A percentile compares a stretch with the other conserved stretches of the same genome.
Evolutionary conservation across 2,113 vertebrate species (phyloP).

Genomic region (Climacteris rufus): DNA sequence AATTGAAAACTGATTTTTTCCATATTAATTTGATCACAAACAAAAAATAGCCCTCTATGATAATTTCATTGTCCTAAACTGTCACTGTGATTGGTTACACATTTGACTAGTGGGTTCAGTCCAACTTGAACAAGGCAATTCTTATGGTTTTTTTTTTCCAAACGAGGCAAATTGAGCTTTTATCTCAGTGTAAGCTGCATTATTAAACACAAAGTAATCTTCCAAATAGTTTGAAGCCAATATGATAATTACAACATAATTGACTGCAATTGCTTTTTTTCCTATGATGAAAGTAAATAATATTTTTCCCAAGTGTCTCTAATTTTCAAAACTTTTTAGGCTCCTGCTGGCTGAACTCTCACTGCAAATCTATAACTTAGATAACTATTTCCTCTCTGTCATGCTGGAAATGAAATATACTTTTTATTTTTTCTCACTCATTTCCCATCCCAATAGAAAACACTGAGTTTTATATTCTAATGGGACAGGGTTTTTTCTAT

Average conservation of each 20-base stretch:
- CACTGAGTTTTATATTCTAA: not conserved
- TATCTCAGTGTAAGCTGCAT: not conserved
- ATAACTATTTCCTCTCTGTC: not conserved
- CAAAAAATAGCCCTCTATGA: not conserved
- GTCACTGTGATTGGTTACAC: not conserved
- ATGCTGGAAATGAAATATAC: not conserved
- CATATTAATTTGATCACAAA: not conserved
- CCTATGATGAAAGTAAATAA: not conserved
- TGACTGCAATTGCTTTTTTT: slow-evolving; percentile 9
- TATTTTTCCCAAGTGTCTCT: not conserved
- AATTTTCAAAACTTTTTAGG: not conserved
- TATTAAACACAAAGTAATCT: slow-evolving; percentile 38
- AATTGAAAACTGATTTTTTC: slow-evolving; percentile 14
- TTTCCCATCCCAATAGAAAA: not conserved
- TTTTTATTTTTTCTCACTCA: not conserved
- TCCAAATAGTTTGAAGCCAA: not conserved
- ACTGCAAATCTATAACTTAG: not conserved
- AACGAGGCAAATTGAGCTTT: slow-evolving; percentile 21
- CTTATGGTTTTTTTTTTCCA: slow-evolving; percentile 23
- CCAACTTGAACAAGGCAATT: not conserved
- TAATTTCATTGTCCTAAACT: not conserved
- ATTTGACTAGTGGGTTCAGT: not conserved
- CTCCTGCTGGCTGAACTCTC: not conserved
- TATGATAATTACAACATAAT: slow-evolving; percentile 25
- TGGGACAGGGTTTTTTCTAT: not conserved